Base-by-base conservation (phyloP, 2,888 invertebrate genomes). In the Acanthococcus lagerstroemiae region DNA sequence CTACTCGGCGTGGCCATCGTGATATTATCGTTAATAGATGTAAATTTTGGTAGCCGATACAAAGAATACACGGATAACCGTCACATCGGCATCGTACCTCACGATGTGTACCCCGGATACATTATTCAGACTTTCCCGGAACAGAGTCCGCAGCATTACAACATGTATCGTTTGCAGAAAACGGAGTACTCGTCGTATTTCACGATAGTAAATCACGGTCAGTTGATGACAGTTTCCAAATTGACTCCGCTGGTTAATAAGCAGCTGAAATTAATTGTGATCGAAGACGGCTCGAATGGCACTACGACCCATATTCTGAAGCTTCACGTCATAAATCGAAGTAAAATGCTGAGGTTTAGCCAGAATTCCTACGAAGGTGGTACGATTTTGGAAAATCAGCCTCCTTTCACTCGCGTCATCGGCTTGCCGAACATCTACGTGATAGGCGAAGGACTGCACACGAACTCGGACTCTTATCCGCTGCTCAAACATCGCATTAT, bases 211-310 rank as follows among this genome's bases (percentile, higher is more conserved):
- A 85, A 87, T 71, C 88, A 91, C 76, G 93, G 93, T 60, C 83
- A 91, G 66, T 85, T 94, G 67, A 94, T 93, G 91, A 92, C 92
- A 54, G 92, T 90, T 25, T 85, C 89, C 45, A 90, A 91, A 74
- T 81, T 93, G 48, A 83, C 85, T 61, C 88, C 90, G 15, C 78
- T 93, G 68, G 84, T 90, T 68, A 86, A 91, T 75, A 83, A 84
- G 70, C 88, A 89, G 0, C 85, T 92, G 25, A 86, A 89, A 74
- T 81, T 92, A 67, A 83, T 90, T 61, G 85, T 92, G 21, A 78
- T 90, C 66, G 90, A 91, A 74, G 88, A 90, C 75, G 84, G 86
- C 55, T 85, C 86, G 4, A 90, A 89, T 75, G 83, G 83, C 70
- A 89, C 88, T 69, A 82, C 86, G 55, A 88, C 87, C 24, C 91